Percentiles rank a stretch among this genome's conserved stretches.
phyloP scores from a whole-genome alignment of 1,140 invertebrate genomes.

The Drosophila erecta region DNA sequence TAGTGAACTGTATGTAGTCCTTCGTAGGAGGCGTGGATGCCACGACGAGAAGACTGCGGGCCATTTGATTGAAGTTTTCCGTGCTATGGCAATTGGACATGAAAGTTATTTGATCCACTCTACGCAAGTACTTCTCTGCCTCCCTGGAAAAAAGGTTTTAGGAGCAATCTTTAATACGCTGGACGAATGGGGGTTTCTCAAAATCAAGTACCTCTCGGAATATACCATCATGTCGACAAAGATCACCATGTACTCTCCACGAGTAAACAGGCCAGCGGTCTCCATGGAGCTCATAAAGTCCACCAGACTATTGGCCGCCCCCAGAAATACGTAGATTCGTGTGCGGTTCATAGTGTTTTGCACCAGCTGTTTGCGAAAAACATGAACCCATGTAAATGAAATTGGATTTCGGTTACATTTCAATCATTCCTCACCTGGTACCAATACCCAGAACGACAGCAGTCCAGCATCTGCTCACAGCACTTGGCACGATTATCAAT shows the following conservation, averaged over 20 bases:
- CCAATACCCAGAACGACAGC: slow-evolving; percentile 91
- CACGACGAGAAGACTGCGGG: slow-evolving; percentile 93
- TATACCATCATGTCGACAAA: slow-evolving; percentile 96
- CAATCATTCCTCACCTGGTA: slow-evolving; percentile 86
- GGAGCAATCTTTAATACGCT: not conserved
- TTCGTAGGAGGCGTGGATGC: slow-evolving; percentile 92
- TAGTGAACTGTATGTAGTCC: slow-evolving; percentile 91
- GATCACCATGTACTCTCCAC: slow-evolving; percentile 97
- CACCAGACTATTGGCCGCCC: slow-evolving; percentile 91
- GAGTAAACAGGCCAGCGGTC: slow-evolving; percentile 92
- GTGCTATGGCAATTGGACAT: slow-evolving; percentile 87
- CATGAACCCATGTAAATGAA: not conserved
- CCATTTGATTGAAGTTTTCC: slow-evolving; percentile 89
- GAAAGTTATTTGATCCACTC: slow-evolving; percentile 87
- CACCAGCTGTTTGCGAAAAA: slow-evolving; percentile 86
- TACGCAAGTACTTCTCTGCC: slow-evolving; percentile 94
- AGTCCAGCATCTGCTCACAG: slow-evolving; percentile 89
- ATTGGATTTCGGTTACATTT: not conserved
- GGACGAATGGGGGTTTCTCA: too few relatives aligned
- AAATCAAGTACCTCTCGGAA: slow-evolving; percentile 61
- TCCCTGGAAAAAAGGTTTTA: slow-evolving; percentile 85
- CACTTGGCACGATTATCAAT: slow-evolving; percentile 89
- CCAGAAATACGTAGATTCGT: slow-evolving; percentile 97
- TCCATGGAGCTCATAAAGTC: slow-evolving; percentile 97
- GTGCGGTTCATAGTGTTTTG: slow-evolving; percentile 95